Evolutionary conservation across 1,140 invertebrate species (phyloP).

Genomic region (Wiebesia pumilae): DNA sequence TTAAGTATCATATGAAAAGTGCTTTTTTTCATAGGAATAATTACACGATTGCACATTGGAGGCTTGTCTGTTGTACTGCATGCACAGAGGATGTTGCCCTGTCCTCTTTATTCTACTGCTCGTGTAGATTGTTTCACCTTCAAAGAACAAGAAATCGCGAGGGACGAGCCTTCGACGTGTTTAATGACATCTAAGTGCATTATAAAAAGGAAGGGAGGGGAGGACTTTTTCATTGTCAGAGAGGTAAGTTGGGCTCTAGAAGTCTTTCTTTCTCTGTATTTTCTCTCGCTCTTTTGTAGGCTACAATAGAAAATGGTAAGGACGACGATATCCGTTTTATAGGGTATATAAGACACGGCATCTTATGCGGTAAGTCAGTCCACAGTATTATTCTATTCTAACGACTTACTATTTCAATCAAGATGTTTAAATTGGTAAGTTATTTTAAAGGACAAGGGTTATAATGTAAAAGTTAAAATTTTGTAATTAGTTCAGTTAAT

Average conservation of each 20-base stretch:
- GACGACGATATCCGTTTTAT: not conserved
- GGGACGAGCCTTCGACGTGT: constrained; percentile 32
- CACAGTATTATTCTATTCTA: constrained; percentile 61
- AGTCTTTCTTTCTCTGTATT: constrained; percentile 44
- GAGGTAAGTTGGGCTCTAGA: not conserved
- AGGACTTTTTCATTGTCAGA: constrained; percentile 59
- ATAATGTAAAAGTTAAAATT: not conserved
- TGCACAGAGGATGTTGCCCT: not conserved
- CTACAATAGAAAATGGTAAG: not conserved
- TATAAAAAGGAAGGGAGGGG: constrained; percentile 41
- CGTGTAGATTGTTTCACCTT: not conserved
- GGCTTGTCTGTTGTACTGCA: not conserved
- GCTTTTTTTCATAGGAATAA: not conserved
- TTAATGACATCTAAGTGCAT: constrained; percentile 12
- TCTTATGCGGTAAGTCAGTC: constrained; percentile 63
- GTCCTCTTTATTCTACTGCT: not conserved
- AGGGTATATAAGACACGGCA: constrained; percentile 66
- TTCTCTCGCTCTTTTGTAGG: not conserved
- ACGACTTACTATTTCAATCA: constrained; percentile 54
- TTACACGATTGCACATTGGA: not conserved
- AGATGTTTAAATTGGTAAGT: constrained; percentile 73
- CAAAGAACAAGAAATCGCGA: constrained; percentile 25
- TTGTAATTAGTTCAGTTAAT: too few species aligned
- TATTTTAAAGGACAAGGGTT: not conserved
- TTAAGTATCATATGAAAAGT: not conserved